Evolutionary conservation across 2,888 invertebrate genomes (phyloP).

Genomic region (Lomographa bimaculata): DNA sequence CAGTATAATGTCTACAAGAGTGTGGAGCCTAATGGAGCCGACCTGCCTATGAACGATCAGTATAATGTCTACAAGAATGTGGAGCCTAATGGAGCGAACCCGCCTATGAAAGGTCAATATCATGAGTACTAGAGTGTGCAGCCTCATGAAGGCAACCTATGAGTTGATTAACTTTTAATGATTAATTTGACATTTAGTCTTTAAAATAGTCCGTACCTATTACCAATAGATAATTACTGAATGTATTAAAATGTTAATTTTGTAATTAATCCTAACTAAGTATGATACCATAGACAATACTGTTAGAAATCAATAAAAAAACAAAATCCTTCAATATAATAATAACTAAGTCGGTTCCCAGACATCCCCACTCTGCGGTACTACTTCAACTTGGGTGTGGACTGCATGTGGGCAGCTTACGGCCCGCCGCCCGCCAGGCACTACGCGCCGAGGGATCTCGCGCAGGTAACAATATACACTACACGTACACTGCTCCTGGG

Average conservation of each 20-base stretch:
- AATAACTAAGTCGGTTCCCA: too few relatives aligned
- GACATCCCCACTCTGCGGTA: conserved; percentile 85
- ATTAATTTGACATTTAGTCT: too few relatives aligned
- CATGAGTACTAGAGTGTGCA: too few relatives aligned
- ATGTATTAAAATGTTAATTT: too few relatives aligned
- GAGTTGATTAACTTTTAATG: too few relatives aligned
- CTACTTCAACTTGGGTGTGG: conserved; percentile 87
- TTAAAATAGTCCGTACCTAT: too few relatives aligned
- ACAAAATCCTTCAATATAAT: too few relatives aligned
- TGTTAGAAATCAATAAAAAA: too few relatives aligned
- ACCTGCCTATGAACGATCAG: conserved; percentile 83
- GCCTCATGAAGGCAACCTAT: too few relatives aligned
- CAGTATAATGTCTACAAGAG: conserved; percentile 18
- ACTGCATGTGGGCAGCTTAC: conserved; percentile 76
- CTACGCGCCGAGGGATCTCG: conserved; percentile 55
- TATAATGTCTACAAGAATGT: not conserved
- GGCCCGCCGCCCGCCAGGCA: conserved; percentile 58
- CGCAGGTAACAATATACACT: conserved; percentile 49
- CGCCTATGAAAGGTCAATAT: conserved; percentile 80
- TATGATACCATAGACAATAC: too few relatives aligned
- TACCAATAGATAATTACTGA: too few relatives aligned
- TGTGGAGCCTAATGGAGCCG: conserved; percentile 66
- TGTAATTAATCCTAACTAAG: too few relatives aligned
- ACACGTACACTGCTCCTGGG: conserved; percentile 38
- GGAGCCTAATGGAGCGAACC: conserved; percentile 73